Evolutionary conservation across 2,113 vertebrate species (phyloP), one percentile per base, ranked within the genome.

Genomic region (Strigops habroptila): DNA sequence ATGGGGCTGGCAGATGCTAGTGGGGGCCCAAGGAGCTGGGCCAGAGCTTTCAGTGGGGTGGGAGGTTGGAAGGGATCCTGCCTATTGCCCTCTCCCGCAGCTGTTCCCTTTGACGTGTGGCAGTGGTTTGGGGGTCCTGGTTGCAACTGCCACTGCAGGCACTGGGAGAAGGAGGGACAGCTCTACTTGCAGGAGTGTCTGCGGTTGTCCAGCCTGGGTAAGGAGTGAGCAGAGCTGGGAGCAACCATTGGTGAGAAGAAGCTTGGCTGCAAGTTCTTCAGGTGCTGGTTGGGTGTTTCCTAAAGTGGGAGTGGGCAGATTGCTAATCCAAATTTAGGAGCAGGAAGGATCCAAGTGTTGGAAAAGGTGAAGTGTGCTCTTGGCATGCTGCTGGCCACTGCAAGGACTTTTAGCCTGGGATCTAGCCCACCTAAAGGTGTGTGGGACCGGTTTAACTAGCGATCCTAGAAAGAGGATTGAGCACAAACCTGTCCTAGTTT

Each of bases 31-130:
- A 16, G 14, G 33, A 35, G 57, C 22, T 35, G 33, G 57, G 57
- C 9, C 57, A 59, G 33, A 16, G 22, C 33, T 59, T 59, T 59
- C 57, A 59, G 33, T 59, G 33, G 9, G 57, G 21, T 35, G 33
- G 33, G 33, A 59, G 57, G 33, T 7, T 59, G 57, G 57, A 59
- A 33, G 22, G 15, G 9, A 59, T 10, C 57, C 57, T 22, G 9
- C 21, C 14, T 35, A 15, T 59, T 0, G 0, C 33, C 33, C 21
- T 35, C 14, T 59, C 57, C 57, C 4, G n/a, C 55, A 7, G 9
- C 55, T 2, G 6, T n/a, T 59, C 33, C 57, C 14, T 59, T 59
- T 22, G 15, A 10, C 14, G 15, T n/a, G n/a, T 24, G 57, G 33
- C 10, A 35, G 22, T 59, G 57, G 14, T 16, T 59, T 8, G 57